Evolutionary conservation across 2,797 vertebrate species (phyloP).

Genomic region (Betta splendens): DNA sequence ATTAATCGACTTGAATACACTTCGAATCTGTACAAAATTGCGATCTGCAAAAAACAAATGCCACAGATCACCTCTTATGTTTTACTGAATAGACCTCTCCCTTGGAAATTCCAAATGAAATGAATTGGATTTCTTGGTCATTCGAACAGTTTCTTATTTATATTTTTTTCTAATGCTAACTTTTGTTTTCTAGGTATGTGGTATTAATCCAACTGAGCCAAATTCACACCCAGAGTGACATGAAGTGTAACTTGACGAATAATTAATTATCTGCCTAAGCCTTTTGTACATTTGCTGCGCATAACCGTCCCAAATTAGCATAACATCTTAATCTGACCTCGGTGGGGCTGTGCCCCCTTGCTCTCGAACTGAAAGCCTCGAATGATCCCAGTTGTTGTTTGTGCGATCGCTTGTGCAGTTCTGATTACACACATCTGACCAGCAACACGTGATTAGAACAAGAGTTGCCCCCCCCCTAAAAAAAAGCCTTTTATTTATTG

Average conservation of each 20-base stretch:
- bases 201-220: no score
- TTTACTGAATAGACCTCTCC: no score
- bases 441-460: slow-evolving; percentile 59
- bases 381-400: slow-evolving; percentile 56
- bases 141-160: no score
- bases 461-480: slow-evolving; percentile 53
- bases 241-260: no score
- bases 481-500: slow-evolving; percentile 63
- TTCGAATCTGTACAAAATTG: slow-evolving; percentile 2
- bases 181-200: no score
- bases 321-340: slow-evolving; percentile 15
- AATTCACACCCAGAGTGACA: no score
- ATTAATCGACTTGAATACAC: neutral
- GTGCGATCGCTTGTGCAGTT: slow-evolving; percentile 48
- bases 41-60: slow-evolving; percentile 16
- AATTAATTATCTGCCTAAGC: no score
- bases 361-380: slow-evolving; percentile 36
- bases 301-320: neutral
- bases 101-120: no score
- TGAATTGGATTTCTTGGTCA: no score
- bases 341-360: neutral
- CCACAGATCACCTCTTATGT: neutral
- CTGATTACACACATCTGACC: slow-evolving; percentile 73
- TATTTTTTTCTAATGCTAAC: no score
- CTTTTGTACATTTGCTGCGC: no score